Evolutionary conservation across 2,113 vertebrate genomes (phyloP).

Genomic region (Enhydra lutris): DNA sequence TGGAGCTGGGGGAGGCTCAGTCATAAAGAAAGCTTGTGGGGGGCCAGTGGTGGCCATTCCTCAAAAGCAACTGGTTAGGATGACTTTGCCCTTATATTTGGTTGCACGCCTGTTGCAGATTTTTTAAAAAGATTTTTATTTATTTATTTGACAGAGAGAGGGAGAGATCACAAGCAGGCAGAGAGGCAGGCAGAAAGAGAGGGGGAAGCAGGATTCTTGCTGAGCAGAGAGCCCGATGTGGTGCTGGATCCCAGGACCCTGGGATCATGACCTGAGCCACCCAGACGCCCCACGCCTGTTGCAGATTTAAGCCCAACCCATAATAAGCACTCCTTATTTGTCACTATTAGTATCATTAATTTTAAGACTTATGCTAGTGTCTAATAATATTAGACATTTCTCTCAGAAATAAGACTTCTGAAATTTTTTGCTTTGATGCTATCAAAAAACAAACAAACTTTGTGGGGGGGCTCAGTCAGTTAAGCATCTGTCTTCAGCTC

Average conservation of each 20-base stretch:
- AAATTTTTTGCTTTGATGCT: background rate
- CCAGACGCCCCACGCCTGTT: background rate
- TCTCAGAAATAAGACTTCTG: background rate
- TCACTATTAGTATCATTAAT: background rate
- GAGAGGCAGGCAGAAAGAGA: too few relatives aligned
- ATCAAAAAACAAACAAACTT: background rate
- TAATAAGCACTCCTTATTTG: background rate
- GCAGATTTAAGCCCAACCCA: background rate
- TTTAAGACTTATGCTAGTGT: background rate
- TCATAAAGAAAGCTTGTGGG: background rate
- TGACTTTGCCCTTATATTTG: background rate
- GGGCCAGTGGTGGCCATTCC: background rate
- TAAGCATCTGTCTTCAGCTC: background rate
- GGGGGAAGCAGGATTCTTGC: too few relatives aligned
- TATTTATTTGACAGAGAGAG: too few relatives aligned
- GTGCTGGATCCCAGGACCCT: too few relatives aligned
- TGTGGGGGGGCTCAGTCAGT: background rate
- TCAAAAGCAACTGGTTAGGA: background rate
- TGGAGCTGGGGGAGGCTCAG: too few relatives aligned
- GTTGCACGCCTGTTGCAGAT: background rate
- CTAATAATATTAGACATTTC: background rate
- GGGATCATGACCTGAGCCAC: too few relatives aligned
- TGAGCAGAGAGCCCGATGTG: too few relatives aligned
- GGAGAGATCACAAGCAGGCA: too few relatives aligned
- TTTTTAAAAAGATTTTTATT: too few relatives aligned